Conservation (phyloP, 1,140 invertebrate genomes). For the Ceratina japonica region DNA sequence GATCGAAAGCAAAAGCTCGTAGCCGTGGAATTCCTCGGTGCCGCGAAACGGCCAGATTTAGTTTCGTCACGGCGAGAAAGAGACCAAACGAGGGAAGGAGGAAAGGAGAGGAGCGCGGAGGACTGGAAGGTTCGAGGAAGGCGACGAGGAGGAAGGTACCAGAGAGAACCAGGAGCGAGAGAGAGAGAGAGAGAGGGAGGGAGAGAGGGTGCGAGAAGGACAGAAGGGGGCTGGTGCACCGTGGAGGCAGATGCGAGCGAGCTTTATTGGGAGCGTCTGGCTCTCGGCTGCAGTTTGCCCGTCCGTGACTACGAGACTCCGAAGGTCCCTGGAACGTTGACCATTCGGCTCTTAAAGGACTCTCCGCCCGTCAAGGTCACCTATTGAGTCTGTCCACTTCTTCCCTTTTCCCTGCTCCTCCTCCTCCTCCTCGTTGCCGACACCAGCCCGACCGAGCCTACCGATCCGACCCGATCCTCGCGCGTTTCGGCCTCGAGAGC, state of each 20-base stretch:
- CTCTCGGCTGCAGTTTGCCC: conserved; percentile 67
- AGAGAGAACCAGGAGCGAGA: too few relatives aligned
- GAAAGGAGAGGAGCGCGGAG: conserved; percentile 2
- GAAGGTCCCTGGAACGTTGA: conserved; percentile 76
- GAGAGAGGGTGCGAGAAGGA: background rate
- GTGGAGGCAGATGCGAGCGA: conserved; percentile 60
- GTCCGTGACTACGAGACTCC: conserved; percentile 70
- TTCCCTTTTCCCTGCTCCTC: conserved; percentile 37
- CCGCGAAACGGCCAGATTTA: conserved; percentile 57
- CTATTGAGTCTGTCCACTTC: conserved; percentile 60
- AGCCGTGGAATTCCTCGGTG: conserved; percentile 44
- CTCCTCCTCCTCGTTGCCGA: background rate
- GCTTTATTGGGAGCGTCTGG: conserved; percentile 73
- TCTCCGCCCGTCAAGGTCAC: conserved; percentile 69
- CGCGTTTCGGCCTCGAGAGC: conserved; percentile 22
- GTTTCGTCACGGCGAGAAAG: conserved; percentile 23
- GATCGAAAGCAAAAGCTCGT: conserved; percentile 24
- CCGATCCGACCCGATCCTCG: conserved; percentile 5
- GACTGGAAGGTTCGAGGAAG: conserved; percentile 13
- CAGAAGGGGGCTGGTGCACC: conserved; percentile 26
- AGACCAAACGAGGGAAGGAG: background rate
- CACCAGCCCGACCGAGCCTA: too few relatives aligned
- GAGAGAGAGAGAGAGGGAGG: background rate
- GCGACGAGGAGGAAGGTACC: background rate
- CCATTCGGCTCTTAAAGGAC: conserved; percentile 72